Evolutionary conservation across 2,888 invertebrate species (phyloP).

Genomic region (Copidosoma aretas): DNA sequence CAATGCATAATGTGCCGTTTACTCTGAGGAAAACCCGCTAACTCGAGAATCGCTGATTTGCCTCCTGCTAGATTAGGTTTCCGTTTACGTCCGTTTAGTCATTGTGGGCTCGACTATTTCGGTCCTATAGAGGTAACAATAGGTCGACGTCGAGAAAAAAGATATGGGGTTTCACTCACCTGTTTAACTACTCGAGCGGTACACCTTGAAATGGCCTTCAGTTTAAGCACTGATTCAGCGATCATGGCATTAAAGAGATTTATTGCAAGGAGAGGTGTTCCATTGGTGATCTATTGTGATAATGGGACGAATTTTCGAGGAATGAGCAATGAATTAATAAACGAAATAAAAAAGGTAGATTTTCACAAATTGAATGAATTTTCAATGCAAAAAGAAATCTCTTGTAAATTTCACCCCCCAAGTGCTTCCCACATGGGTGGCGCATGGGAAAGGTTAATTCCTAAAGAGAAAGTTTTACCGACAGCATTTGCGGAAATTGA

Average conservation of each 20-base stretch:
- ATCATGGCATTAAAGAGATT: not conserved
- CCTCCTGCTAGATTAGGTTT: not conserved
- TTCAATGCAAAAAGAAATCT: not conserved
- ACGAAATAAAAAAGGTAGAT: too few species aligned
- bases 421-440: constrained; percentile 15
- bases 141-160: constrained; percentile 1
- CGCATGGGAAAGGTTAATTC: constrained; percentile 7
- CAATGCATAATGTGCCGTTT: too few species aligned
- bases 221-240: constrained; percentile 1
- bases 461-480: too few species aligned
- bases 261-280: not conserved
- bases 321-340: not conserved
- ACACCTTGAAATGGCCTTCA: not conserved
- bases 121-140: constrained; percentile 1
- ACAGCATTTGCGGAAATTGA: too few species aligned
- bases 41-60: not conserved
- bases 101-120: constrained; percentile 16
- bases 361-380: not conserved
- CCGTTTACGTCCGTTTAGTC: not conserved
- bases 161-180: constrained; percentile 1
- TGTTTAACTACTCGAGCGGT: not conserved
- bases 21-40: too few species aligned
- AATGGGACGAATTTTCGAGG: not conserved
- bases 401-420: constrained; percentile 13
- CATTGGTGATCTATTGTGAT: not conserved